These are phyloP conservation scores for Agrotis exclamationis DNA, from an alignment of 2,888 invertebrate genomes.

Conservation along the genomic window DNA sequence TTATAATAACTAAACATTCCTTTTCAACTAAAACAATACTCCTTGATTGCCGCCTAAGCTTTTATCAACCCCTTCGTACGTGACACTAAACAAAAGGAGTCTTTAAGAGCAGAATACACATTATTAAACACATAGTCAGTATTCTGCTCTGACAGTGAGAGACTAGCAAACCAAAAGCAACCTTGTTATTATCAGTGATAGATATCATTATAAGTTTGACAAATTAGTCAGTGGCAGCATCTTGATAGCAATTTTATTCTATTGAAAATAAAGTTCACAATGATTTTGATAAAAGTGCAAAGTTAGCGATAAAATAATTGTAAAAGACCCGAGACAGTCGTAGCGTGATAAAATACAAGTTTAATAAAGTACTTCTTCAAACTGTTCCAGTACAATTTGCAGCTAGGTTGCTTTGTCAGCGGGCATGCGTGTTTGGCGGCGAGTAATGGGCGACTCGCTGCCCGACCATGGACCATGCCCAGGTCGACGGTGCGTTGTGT, in stretches of 20 bases:
- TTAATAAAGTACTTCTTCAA: not conserved
- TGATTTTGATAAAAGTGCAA: not conserved
- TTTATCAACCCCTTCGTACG: conserved; percentile 21
- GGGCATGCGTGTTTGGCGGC: too few species aligned
- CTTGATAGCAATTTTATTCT: not conserved
- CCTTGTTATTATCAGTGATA: not conserved
- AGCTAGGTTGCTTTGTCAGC: not conserved
- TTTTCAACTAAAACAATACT: not conserved
- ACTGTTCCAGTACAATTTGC: not conserved
- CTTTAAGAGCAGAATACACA: not conserved
- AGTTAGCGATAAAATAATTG: not conserved
- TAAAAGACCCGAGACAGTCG: not conserved
- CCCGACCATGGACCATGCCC: too few species aligned
- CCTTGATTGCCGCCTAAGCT: not conserved
- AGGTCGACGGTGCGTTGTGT: too few species aligned
- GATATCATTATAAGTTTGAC: not conserved
- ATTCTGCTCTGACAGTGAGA: too few species aligned
- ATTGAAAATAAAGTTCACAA: not conserved
- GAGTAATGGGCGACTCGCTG: too few species aligned
- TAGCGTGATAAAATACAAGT: conserved; percentile 8
- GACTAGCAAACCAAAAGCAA: not conserved
- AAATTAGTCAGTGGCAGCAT: not conserved
- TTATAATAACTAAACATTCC: not conserved
- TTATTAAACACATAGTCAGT: not conserved
- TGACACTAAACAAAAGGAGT: conserved; percentile 27